Percentiles rank a stretch among this genome's conserved stretches.
Evolutionary conservation across 2,888 invertebrate species (phyloP).

Genomic region (Brachycybe producta): DNA sequence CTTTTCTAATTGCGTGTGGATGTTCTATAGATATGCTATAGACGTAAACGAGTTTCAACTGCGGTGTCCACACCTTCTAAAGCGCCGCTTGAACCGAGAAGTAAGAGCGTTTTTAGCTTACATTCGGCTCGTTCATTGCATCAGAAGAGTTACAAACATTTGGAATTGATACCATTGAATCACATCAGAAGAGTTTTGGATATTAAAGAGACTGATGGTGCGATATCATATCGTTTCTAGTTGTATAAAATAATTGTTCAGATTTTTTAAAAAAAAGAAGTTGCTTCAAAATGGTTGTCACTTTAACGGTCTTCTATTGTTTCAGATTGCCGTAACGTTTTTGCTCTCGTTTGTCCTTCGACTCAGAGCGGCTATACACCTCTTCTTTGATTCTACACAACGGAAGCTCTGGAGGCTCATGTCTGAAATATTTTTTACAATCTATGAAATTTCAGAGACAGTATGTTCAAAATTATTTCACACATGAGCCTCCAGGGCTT

Average conservation of each 20-base stretch:
- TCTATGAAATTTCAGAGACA: no score
- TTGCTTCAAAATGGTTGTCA: conserved; percentile 21
- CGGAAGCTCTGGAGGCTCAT: no score
- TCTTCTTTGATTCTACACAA: no score
- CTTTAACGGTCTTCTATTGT: no score
- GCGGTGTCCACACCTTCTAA: no score
- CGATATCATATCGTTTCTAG: background rate
- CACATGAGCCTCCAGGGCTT: no score
- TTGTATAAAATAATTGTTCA: background rate
- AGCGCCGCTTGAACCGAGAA: conserved; percentile 37
- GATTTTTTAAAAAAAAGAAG: background rate
- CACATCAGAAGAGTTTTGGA: conserved; percentile 82
- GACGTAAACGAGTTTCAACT: conserved; percentile 35
- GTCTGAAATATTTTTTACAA: no score
- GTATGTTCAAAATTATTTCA: no score
- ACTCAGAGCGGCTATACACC: no score
- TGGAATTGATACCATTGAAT: conserved; percentile 74
- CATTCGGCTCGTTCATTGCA: conserved; percentile 24
- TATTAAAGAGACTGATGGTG: conserved; percentile 70
- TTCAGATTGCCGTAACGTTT: conserved; percentile 80
- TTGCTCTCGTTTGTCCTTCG: conserved; percentile 75
- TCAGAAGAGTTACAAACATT: conserved; percentile 74
- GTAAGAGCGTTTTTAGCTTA: conserved; percentile 35
- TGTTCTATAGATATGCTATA: conserved; percentile 41
- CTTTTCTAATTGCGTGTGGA: no score